Evolutionary conservation across 2,113 vertebrate genomes (phyloP), one percentile per base, ranked within the genome.

Genomic region (Sinocyclocheilus rhinocerous): DNA sequence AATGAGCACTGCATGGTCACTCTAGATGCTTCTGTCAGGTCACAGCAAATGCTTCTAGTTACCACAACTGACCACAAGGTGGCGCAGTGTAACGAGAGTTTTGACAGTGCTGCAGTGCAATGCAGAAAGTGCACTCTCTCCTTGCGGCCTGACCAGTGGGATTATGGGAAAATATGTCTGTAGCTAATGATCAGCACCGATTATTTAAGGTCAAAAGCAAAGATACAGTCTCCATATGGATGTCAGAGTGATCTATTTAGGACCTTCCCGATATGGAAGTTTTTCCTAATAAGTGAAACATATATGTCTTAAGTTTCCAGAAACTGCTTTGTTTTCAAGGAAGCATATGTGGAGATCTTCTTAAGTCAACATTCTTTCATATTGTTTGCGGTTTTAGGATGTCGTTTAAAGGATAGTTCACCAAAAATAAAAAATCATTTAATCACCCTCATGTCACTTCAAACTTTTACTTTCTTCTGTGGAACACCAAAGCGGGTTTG

Each of bases 51-150:
- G 80, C n/a, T 24, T 86, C 84, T 50, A 77, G 12, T 79, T 73
- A 22, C 22, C 13, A 26, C 36, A 6, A 24, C 29, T 59, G 70
- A 87, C 85, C 90, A 88, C 87, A 42, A 33, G 87, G 84, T 73
- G 90, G 88, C n/a, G 11, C 39, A 85, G 42, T 84, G 52, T 26
- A 11, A 73, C 55, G 52, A 75, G 20, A 45, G 8, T 18, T n/a
- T 85, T 16, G 13, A 42, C 48, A 84, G 16, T 67, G 80, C 87
- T 87, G 87, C 87, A 85, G 85, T 76, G 80, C 83, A 81, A 81
- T 88, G 78, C 85, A 86, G 86, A 81, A 57, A 81, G 55, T 57
- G 12, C n/a, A 78, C 20, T 78, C 65, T 61, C 24, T 42, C 52
- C 65, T 82, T 81, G 45, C 26, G 67, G 26, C 72, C 59, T 42